Evolutionary conservation across 2,113 vertebrate species (phyloP).

Genomic region (Thamnaconus septentrionalis): DNA sequence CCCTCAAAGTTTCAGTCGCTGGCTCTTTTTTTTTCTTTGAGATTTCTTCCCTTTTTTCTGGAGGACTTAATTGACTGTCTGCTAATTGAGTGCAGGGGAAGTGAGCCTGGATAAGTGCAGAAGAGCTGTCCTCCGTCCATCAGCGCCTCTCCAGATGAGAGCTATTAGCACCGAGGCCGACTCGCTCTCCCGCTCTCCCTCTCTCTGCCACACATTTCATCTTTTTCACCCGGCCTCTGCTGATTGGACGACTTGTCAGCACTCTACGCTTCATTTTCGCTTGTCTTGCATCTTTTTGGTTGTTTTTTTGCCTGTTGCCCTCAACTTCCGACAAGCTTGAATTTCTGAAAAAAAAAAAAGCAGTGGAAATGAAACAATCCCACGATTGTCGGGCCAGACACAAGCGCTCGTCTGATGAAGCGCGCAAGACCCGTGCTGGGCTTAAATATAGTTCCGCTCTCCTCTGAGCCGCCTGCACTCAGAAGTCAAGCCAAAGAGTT

Average conservation of each 20-base stretch:
- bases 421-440: slow-evolving; percentile 8
- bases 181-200: slow-evolving; percentile 32
- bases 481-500: slow-evolving; percentile 45
- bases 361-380: slow-evolving; percentile 13
- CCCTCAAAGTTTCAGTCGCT: slow-evolving; percentile 23
- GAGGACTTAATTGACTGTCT: slow-evolving; percentile 73
- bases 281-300: slow-evolving; percentile 5
- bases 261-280: slow-evolving; percentile 8
- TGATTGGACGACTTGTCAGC: slow-evolving; percentile 29
- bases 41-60: slow-evolving; percentile 22
- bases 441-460: slow-evolving; percentile 36
- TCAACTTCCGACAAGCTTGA: slow-evolving; percentile 8
- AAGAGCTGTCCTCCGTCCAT: slow-evolving; percentile 70
- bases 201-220: slow-evolving; percentile 29
- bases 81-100: slow-evolving; percentile 67
- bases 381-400: slow-evolving; percentile 33
- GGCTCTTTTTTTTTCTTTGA: slow-evolving; percentile 9
- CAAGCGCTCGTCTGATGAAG: slow-evolving; percentile 25
- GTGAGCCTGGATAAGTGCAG: slow-evolving; percentile 62
- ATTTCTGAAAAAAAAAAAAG: slow-evolving; percentile 35
- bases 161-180: slow-evolving; percentile 58
- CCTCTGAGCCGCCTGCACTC: slow-evolving; percentile 10
- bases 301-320: slow-evolving; percentile 10
- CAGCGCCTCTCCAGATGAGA: slow-evolving; percentile 72
- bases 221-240: slow-evolving; percentile 4